These are phyloP conservation scores for Mellilla xanthometata DNA, from an alignment of 2,888 invertebrate genomes.

Conservation along the genomic window DNA sequence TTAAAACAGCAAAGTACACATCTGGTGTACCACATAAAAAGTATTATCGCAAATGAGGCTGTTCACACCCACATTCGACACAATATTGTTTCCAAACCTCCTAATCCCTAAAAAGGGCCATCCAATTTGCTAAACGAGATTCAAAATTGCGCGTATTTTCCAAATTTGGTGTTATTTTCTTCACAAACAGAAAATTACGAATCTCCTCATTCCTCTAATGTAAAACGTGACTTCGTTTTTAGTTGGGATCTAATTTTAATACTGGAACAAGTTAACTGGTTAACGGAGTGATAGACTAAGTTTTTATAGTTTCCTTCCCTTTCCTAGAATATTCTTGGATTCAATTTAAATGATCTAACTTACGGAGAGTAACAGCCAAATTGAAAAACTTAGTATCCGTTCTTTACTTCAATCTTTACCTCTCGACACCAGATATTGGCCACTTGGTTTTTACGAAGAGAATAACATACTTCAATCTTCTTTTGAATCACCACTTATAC, in stretches of 20 bases:
- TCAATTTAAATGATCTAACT: too few species aligned
- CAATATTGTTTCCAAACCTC: conserved; percentile 26
- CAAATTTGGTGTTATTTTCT: too few species aligned
- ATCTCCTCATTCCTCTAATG: conserved; percentile 45
- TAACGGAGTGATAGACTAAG: not conserved
- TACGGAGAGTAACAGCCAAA: too few species aligned
- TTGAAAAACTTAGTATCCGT: conserved; percentile 18
- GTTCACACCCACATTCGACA: conserved; percentile 8
- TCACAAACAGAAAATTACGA: conserved; percentile 21
- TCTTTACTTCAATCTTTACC: too few species aligned
- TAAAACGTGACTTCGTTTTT: conserved; percentile 52
- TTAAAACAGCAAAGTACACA: not conserved
- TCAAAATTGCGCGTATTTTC: conserved; percentile 25
- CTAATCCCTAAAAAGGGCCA: conserved; percentile 28
- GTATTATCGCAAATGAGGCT: conserved; percentile 7
- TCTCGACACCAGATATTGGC: too few species aligned
- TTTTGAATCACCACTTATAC: too few species aligned
- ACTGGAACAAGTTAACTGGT: conserved; percentile 17
- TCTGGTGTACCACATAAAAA: conserved; percentile 3
- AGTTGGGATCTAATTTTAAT: conserved; percentile 42
- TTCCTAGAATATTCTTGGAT: conserved; percentile 1
- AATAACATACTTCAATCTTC: too few species aligned
- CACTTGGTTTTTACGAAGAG: too few species aligned
- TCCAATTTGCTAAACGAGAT: conserved; percentile 34
- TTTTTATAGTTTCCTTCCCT: not conserved